Conservation (phyloP, 2,113 vertebrate genomes). For the Physeter macrocephalus region DNA sequence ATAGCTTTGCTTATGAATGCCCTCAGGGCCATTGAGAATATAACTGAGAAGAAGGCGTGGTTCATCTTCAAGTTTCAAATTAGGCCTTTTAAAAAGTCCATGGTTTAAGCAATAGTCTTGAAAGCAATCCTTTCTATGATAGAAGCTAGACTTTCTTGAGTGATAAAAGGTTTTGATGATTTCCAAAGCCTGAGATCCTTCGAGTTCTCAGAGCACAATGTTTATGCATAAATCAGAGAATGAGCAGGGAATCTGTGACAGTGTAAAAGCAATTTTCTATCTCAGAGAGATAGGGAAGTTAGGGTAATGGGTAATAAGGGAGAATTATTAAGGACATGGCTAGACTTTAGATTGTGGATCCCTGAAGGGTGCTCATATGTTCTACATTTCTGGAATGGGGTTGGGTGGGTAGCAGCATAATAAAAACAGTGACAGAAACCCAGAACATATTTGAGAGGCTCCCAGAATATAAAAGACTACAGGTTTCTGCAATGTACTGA, state of each 20-base stretch:
- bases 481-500: neutral
- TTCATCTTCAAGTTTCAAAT: neutral
- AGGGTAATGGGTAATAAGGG: neutral
- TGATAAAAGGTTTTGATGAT: neutral
- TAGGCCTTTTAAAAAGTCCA: neutral
- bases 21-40: neutral
- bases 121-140: neutral
- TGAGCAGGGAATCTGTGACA: neutral
- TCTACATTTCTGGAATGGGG: neutral
- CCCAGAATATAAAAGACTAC: neutral
- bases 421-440: neutral
- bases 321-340: neutral
- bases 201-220: neutral
- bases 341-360: neutral
- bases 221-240: neutral
- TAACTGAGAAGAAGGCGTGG: neutral
- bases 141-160: neutral
- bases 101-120: neutral
- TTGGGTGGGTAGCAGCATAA: neutral
- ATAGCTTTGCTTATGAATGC: neutral
- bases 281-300: neutral
- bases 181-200: neutral
- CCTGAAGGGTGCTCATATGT: neutral
- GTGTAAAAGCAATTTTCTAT: neutral
- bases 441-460: neutral